Evolutionary conservation across 2,113 vertebrate genomes (phyloP).

Genomic region (Poeciliopsis occidentalis): DNA sequence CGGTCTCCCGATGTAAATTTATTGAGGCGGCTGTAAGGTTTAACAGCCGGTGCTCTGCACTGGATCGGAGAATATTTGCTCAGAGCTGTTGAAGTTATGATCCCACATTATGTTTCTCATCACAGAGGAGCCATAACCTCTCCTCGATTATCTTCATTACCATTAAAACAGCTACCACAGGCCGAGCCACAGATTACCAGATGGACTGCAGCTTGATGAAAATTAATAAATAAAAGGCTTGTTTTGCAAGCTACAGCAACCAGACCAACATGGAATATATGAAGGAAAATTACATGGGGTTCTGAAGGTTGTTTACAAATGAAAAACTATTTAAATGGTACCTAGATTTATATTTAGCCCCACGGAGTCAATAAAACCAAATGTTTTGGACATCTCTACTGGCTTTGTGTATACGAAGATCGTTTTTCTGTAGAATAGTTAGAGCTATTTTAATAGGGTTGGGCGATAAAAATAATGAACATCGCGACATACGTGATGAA

Average conservation of each 20-base stretch:
- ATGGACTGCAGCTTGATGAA: constrained; percentile 14
- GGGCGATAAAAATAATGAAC: too few species aligned
- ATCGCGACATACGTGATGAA: too few species aligned
- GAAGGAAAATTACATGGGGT: too few species aligned
- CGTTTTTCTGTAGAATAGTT: neutral
- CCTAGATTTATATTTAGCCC: too few species aligned
- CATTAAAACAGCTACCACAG: constrained; percentile 32
- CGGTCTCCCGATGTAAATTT: constrained; percentile 46
- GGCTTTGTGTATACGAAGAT: neutral
- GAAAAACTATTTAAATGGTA: too few species aligned
- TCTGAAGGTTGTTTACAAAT: too few species aligned
- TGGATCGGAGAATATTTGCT: constrained; percentile 54
- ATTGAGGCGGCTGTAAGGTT: constrained; percentile 55
- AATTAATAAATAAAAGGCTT: neutral
- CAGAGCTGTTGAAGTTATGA: constrained; percentile 49
- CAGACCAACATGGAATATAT: too few species aligned
- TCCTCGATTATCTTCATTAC: constrained; percentile 46
- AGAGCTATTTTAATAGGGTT: neutral
- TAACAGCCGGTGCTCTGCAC: constrained; percentile 46
- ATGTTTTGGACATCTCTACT: neutral
- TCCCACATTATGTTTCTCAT: constrained; percentile 30
- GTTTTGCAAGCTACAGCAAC: neutral
- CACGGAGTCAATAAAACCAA: too few species aligned
- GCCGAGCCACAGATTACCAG: constrained; percentile 39
- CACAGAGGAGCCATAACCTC: constrained; percentile 36